Percentiles rank a stretch among this genome's conserved stretches.
phyloP scores from a whole-genome alignment of 1,140 invertebrate species.

The Bombus breviceps region DNA sequence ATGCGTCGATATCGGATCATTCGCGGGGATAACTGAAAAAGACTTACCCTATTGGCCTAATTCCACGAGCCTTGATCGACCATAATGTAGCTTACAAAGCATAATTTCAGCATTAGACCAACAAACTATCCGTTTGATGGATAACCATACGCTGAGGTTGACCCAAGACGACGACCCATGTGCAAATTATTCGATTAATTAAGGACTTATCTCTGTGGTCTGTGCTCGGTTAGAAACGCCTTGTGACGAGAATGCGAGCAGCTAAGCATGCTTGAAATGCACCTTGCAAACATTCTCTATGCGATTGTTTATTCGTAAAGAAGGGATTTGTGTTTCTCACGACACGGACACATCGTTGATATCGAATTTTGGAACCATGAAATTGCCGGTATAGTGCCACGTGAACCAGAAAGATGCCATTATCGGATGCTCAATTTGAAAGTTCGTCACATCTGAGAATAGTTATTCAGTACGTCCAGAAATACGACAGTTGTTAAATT shows the following conservation, averaged over 20 bases:
- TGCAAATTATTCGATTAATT: conserved; percentile 62
- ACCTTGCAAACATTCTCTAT: background rate
- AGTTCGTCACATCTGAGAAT: background rate
- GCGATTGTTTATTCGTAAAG: conserved; percentile 40
- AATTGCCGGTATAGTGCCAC: conserved; percentile 1
- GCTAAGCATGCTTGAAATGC: conserved; percentile 22
- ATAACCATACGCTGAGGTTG: background rate
- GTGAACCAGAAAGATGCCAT: conserved; percentile 4
- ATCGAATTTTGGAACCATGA: background rate
- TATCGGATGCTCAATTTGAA: background rate
- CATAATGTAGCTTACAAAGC: background rate
- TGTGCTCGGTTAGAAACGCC: conserved; percentile 11
- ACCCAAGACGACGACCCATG: conserved; percentile 23
- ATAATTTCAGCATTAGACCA: conserved; percentile 13
- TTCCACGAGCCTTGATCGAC: background rate
- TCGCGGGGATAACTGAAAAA: background rate
- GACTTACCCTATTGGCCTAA: background rate
- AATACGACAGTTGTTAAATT: background rate
- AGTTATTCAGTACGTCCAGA: background rate
- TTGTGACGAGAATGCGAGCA: conserved; percentile 20
- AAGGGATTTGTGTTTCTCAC: background rate
- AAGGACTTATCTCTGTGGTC: conserved; percentile 51
- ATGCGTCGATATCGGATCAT: background rate
- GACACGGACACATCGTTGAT: background rate
- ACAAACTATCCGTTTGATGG: conserved; percentile 19